Conservation (phyloP, 1,140 invertebrate species). For the Aphaenogaster rudis region DNA sequence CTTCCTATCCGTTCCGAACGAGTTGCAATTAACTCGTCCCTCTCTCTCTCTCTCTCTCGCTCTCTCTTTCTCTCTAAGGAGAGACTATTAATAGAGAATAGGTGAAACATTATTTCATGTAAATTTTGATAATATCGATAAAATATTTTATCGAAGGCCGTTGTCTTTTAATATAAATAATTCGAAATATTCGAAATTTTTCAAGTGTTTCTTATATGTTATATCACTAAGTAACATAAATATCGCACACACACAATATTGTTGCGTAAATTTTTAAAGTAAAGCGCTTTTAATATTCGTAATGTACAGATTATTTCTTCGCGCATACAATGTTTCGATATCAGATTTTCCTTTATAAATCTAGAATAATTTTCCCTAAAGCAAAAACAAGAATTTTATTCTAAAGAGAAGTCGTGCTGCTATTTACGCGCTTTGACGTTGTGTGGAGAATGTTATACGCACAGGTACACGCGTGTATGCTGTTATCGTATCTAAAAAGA, state of each 20-base stretch:
- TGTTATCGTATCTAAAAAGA: constrained; percentile 25
- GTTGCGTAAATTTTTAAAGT: background rate
- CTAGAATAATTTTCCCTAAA: background rate
- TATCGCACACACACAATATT: background rate
- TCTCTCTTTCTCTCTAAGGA: background rate
- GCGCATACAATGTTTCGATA: background rate
- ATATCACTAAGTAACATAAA: background rate
- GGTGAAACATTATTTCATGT: background rate
- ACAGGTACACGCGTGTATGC: background rate
- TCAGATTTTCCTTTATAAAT: background rate
- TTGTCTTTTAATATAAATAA: background rate
- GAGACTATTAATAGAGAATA: background rate
- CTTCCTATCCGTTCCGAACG: constrained; percentile 70
- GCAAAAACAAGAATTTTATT: constrained; percentile 13
- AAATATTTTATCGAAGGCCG: background rate
- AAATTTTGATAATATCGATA: constrained; percentile 3
- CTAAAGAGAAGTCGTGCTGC: background rate
- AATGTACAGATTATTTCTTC: background rate
- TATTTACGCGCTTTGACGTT: constrained; percentile 16
- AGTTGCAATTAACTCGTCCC: constrained; percentile 76
- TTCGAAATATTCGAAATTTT: background rate
- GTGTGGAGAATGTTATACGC: background rate
- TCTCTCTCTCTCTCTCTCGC: constrained; percentile 40
- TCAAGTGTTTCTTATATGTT: background rate
- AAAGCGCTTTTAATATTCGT: constrained; percentile 2